These are phyloP conservation scores for Oscheius sp. DNA, from an alignment of 1,140 invertebrate species.

Conservation along the genomic window DNA sequence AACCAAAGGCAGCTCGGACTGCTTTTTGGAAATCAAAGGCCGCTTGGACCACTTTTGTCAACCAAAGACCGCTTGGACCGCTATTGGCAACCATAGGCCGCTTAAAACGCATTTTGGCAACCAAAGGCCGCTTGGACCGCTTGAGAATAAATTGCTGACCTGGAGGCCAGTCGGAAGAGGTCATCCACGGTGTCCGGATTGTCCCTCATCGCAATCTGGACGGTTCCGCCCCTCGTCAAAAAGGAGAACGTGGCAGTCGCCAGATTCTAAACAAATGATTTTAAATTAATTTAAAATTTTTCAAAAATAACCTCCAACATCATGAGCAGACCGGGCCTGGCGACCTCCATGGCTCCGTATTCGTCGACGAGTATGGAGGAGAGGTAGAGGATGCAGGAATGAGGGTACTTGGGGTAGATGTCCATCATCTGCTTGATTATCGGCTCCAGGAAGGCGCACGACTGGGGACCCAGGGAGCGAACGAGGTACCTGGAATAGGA, in stretches of 20 bases:
- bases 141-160: constrained; percentile 61
- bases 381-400: constrained; percentile 91
- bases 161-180: constrained; percentile 81
- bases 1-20: too few species aligned
- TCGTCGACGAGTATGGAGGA: constrained; percentile 93
- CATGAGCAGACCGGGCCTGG: constrained; percentile 73
- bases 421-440: constrained; percentile 70
- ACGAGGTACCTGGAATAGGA: constrained; percentile 70
- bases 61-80: too few species aligned
- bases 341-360: constrained; percentile 73
- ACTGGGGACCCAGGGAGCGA: constrained; percentile 78
- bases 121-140: too few species aligned
- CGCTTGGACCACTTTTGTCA: too few species aligned
- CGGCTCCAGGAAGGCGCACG: constrained; percentile 47
- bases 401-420: constrained; percentile 78
- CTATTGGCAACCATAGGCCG: too few species aligned
- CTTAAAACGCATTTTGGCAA: too few species aligned
- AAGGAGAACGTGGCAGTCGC: constrained; percentile 78
- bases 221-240: constrained; percentile 64
- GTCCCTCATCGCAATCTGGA: constrained; percentile 73
- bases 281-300: constrained; percentile 30
- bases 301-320: constrained; percentile 69
- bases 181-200: constrained; percentile 97
- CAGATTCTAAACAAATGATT: constrained; percentile 70
- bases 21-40: too few species aligned